A percentile compares a stretch with the other conserved stretches of the same genome.
Evolutionary conservation across 92 coral and sea anemone species (phyloP).

Genomic region (Parazoanthus darwini): DNA sequence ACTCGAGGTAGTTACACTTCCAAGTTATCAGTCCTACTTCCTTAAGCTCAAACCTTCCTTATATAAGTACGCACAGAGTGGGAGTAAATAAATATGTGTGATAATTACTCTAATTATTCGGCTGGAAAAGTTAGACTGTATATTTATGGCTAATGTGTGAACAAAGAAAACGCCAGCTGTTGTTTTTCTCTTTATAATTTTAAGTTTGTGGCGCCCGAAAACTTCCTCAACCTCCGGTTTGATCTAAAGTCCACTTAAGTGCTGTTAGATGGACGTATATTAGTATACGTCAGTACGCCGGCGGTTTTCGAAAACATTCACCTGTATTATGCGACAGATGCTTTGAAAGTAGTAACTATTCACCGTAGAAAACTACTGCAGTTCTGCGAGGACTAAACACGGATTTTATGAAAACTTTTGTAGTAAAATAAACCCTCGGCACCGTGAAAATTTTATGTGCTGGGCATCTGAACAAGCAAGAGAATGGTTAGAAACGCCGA

Average conservation of each 20-base stretch:
- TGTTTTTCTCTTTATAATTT: background rate
- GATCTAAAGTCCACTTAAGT: background rate
- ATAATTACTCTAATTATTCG: background rate
- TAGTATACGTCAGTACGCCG: background rate
- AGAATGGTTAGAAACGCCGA: too few relatives aligned
- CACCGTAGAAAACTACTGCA: background rate
- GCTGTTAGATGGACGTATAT: background rate
- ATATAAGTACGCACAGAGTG: background rate
- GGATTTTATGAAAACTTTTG: too few relatives aligned
- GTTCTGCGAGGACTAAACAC: background rate
- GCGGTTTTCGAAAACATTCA: background rate
- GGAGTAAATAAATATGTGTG: background rate
- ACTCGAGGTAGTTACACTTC: background rate
- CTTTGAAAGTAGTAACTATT: background rate
- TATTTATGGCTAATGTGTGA: background rate
- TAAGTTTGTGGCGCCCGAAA: background rate
- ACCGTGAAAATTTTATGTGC: too few relatives aligned
- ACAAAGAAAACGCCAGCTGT: background rate
- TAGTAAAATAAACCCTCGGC: too few relatives aligned
- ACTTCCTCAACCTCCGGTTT: background rate
- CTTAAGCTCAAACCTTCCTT: background rate
- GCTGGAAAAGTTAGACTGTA: background rate
- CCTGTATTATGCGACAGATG: background rate
- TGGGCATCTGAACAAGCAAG: too few relatives aligned
- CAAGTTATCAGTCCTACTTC: background rate